phyloP scores from a whole-genome alignment of 2,797 vertebrate species.

The Leuciscus waleckii region DNA sequence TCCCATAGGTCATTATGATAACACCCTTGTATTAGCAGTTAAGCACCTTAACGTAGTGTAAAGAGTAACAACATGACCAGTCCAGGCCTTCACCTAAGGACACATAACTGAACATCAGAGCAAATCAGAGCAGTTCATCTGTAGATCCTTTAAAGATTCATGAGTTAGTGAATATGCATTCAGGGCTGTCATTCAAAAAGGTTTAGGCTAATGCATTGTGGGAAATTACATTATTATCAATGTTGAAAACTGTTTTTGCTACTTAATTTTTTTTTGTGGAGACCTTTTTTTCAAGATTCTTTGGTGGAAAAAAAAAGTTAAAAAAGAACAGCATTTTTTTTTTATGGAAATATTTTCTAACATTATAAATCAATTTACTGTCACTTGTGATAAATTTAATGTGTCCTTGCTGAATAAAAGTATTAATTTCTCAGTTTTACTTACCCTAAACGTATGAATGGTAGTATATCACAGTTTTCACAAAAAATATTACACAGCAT shows the following conservation, averaged over 20 bases:
- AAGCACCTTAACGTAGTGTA: conserved; percentile 47
- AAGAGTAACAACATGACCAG: conserved; percentile 42
- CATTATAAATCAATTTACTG: neutral
- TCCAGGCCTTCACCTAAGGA: conserved; percentile 40
- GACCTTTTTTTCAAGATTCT: neutral
- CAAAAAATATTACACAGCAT: too few relatives aligned
- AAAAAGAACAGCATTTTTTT: neutral
- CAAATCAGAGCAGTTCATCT: conserved; percentile 76
- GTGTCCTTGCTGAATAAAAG: neutral
- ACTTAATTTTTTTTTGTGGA: neutral
- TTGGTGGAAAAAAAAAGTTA: neutral
- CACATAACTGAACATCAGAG: conserved; percentile 64
- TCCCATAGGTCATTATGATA: conserved; percentile 43
- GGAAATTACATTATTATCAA: conserved; percentile 55
- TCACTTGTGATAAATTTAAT: neutral
- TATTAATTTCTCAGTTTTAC: neutral
- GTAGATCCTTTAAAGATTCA: conserved; percentile 79
- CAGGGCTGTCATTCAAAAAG: conserved; percentile 75
- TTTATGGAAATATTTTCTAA: neutral
- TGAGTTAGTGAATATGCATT: conserved; percentile 80
- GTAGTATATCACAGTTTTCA: too few relatives aligned
- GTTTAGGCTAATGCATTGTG: conserved; percentile 71
- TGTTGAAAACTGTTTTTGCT: neutral
- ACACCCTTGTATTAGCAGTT: conserved; percentile 16
- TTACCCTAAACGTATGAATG: neutral